Percentiles rank a stretch among this genome's conserved stretches.
These are phyloP conservation scores for Calycopis cecrops DNA, from an alignment of 1,140 invertebrate species.

Conservation along the genomic window DNA sequence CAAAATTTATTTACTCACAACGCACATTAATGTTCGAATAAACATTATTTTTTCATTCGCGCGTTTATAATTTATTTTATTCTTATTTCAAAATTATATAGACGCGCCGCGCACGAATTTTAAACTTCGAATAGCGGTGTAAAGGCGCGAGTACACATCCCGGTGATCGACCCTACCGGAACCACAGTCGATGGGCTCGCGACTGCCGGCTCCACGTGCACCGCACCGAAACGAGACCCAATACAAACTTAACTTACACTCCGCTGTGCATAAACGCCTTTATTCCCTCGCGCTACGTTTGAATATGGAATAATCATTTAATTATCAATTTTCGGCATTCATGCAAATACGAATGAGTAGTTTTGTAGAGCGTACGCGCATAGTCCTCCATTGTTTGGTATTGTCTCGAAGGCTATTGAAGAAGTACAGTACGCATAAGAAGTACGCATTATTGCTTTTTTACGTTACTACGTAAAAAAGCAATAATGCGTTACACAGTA, in stretches of 20 bases:
- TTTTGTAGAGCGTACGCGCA: slow-evolving; percentile 65
- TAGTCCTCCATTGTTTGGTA: slow-evolving; percentile 58
- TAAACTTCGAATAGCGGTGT: slow-evolving; percentile 44
- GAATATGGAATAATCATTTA: slow-evolving; percentile 26
- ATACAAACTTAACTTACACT: slow-evolving; percentile 34
- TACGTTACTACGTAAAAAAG: slow-evolving; percentile 35
- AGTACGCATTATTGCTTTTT: no score
- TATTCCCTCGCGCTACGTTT: slow-evolving; percentile 28
- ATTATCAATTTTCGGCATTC: slow-evolving; percentile 15
- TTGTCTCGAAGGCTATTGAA: slow-evolving; percentile 45
- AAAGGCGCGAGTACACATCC: slow-evolving; percentile 51
- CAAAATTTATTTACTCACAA: slow-evolving; percentile 10
- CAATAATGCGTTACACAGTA: slow-evolving; percentile 48
- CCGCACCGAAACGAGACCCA: slow-evolving; percentile 61
- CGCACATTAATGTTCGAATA: slow-evolving; percentile 5
- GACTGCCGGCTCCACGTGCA: slow-evolving; percentile 67
- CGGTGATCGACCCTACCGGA: slow-evolving; percentile 73
- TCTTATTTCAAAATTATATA: slow-evolving; percentile 29
- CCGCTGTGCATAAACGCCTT: slow-evolving; percentile 11
- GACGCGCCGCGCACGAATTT: slow-evolving; percentile 39
- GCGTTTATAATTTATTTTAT: slow-evolving; percentile 1
- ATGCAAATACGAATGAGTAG: slow-evolving; percentile 47
- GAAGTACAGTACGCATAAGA: slow-evolving; percentile 46
- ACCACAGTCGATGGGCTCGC: slow-evolving; percentile 64
- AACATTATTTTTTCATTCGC: no score